Percentiles rank a stretch among this genome's conserved stretches.
These are phyloP conservation scores for Maccullochella peelii DNA, from an alignment of 2,113 vertebrate species.

Conservation along the genomic window DNA sequence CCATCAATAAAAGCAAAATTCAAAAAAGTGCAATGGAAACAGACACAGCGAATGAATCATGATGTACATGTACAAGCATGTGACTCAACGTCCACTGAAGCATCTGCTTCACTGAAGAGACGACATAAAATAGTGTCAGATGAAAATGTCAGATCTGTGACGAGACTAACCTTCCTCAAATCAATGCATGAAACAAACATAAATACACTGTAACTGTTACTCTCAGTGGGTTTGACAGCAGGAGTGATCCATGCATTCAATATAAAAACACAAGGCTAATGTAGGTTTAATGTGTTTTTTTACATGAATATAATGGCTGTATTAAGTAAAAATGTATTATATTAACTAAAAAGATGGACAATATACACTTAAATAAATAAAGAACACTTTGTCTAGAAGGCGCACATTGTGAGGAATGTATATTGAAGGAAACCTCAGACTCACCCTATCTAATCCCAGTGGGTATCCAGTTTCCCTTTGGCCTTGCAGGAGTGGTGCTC, in stretches of 20 bases:
- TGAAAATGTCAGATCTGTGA: too few species aligned
- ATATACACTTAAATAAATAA: slow-evolving; percentile 6
- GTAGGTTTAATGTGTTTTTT: background rate
- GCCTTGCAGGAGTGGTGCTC: slow-evolving; percentile 79
- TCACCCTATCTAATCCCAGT: slow-evolving; percentile 63
- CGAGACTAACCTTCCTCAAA: too few species aligned
- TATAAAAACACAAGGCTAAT: background rate
- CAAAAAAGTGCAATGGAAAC: too few species aligned
- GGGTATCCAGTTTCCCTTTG: slow-evolving; percentile 78
- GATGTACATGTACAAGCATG: too few species aligned
- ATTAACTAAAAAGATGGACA: slow-evolving; percentile 4
- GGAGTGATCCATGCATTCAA: background rate
- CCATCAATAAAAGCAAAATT: too few species aligned
- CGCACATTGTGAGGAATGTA: slow-evolving; percentile 16
- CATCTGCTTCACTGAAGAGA: too few species aligned
- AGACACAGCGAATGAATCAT: too few species aligned
- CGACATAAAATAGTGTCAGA: too few species aligned
- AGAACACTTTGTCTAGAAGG: slow-evolving; percentile 26
- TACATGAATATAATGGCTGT: background rate
- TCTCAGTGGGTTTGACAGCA: too few species aligned
- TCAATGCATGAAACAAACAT: too few species aligned
- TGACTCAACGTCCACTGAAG: too few species aligned
- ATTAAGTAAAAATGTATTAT: background rate
- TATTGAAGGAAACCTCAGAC: slow-evolving; percentile 84
- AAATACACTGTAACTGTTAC: too few species aligned